Conservation (phyloP, 1,140 invertebrate species). For the Pseudoatta argentina region DNA sequence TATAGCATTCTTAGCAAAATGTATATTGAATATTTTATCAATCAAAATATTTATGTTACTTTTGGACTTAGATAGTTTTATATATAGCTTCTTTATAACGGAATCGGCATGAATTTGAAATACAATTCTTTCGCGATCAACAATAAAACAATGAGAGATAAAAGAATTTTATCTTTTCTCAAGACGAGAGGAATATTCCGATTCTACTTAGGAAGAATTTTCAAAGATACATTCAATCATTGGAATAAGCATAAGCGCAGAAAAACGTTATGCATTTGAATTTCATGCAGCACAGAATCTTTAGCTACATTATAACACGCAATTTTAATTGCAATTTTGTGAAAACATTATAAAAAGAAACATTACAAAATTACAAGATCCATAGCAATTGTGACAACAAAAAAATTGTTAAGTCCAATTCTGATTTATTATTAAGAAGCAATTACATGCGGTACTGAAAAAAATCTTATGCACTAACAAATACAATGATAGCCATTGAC, state of each 20-base stretch:
- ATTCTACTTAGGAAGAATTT: neutral
- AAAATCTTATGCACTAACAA: neutral
- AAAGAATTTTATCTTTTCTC: neutral
- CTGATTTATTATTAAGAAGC: neutral
- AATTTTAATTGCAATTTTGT: neutral
- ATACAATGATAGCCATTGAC: neutral
- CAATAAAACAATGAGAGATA: neutral
- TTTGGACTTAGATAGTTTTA: neutral
- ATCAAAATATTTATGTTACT: neutral
- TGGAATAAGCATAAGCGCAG: neutral
- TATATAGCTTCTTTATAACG: neutral
- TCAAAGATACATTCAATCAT: neutral
- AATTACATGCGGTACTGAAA: neutral
- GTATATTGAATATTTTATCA: neutral
- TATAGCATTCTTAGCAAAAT: neutral
- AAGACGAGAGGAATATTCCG: neutral
- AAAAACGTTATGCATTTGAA: neutral
- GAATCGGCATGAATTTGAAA: neutral
- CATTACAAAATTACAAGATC: neutral
- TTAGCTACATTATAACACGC: neutral
- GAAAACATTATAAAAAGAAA: neutral
- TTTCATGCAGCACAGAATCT: slow-evolving; percentile 17
- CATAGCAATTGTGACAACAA: neutral
- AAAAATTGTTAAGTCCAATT: neutral
- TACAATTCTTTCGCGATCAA: neutral